These are phyloP conservation scores for Tricholauxania praeusta DNA, from an alignment of 2,888 invertebrate species.

Conservation along the genomic window DNA sequence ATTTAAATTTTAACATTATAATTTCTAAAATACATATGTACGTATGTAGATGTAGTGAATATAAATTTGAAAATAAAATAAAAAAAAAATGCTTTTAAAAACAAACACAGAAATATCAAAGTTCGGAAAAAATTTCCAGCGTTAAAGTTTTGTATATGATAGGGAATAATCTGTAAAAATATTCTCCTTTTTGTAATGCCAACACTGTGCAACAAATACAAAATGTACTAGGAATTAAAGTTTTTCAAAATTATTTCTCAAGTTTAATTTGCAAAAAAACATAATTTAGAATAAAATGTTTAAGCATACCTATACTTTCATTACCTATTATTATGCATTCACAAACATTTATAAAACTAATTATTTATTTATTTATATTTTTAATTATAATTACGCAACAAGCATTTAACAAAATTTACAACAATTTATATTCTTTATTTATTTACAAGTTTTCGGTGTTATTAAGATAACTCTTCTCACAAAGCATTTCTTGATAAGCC, in stretches of 20 bases:
- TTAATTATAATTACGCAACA: constrained; percentile 32
- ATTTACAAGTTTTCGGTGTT: constrained; percentile 32
- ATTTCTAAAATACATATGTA: no score
- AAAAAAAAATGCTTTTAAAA: no score
- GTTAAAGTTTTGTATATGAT: no score
- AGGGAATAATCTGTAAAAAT: no score
- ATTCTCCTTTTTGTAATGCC: no score
- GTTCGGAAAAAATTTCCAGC: no score
- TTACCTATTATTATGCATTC: constrained; percentile 29
- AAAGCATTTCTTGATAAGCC: no score
- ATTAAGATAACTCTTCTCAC: background rate
- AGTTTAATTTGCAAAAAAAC: background rate
- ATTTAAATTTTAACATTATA: no score
- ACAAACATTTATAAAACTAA: constrained; percentile 43
- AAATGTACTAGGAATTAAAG: no score
- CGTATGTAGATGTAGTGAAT: no score
- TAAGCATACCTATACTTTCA: constrained; percentile 1
- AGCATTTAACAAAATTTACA: constrained; percentile 31
- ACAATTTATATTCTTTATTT: constrained; percentile 1
- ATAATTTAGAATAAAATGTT: constrained; percentile 34
- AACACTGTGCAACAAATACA: background rate
- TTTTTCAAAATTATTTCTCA: background rate
- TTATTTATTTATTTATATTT: constrained; percentile 14
- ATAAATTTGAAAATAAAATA: no score
- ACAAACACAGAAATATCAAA: no score